Conservation (phyloP, 2,113 vertebrate species). For the Tympanuchus pallidicinctus region DNA sequence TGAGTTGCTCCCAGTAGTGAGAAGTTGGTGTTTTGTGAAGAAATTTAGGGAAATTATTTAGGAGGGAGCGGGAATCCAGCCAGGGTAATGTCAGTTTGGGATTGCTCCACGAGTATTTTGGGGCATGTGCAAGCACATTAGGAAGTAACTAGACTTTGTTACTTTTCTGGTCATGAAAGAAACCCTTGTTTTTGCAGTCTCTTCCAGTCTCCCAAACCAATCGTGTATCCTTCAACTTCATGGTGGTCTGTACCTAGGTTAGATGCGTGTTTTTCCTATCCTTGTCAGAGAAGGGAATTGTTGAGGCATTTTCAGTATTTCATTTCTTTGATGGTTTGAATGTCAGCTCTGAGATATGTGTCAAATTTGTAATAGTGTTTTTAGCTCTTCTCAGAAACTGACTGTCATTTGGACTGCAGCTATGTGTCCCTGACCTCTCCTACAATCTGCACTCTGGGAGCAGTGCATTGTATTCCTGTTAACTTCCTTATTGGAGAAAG, state of each 20-base stretch:
- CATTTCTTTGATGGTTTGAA: neutral
- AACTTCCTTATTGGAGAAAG: slow-evolving; percentile 3
- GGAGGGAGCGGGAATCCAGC: neutral
- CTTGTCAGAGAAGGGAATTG: neutral
- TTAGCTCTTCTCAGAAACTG: neutral
- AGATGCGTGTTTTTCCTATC: neutral
- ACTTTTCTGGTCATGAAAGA: neutral
- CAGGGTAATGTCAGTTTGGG: neutral
- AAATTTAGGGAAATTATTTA: neutral
- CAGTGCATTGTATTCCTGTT: neutral
- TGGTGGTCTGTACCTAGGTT: neutral
- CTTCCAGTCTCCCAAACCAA: neutral
- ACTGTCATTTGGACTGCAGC: neutral
- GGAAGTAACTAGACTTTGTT: neutral
- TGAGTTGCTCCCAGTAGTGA: neutral
- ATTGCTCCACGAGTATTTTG: neutral
- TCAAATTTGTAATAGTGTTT: slow-evolving; percentile 2
- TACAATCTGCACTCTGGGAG: neutral
- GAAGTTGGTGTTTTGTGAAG: neutral
- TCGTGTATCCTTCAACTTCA: neutral
- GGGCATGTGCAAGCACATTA: neutral
- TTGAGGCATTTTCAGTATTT: slow-evolving; percentile 18
- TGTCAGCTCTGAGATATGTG: slow-evolving; percentile 1
- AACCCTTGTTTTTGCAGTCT: neutral
- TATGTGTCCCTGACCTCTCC: slow-evolving; percentile 8